phyloP scores from a whole-genome alignment of 2,888 invertebrate genomes.

The Archips xylosteana region DNA sequence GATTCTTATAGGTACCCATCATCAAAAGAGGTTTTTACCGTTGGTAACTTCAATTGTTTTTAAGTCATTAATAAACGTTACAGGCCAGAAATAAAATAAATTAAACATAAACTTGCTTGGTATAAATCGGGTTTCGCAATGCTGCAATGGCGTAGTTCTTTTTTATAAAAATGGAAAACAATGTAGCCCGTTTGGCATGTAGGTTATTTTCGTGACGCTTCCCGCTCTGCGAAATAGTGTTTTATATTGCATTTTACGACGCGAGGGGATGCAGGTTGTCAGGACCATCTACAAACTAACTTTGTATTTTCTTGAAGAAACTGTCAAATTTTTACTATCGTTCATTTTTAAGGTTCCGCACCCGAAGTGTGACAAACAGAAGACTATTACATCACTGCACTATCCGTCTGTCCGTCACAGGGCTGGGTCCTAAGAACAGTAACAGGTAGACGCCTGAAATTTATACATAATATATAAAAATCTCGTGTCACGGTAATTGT shows the following conservation, averaged over 20 bases:
- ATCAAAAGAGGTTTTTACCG: background rate
- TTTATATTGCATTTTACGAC: slow-evolving; percentile 20
- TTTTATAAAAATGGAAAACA: slow-evolving; percentile 10
- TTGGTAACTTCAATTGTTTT: background rate
- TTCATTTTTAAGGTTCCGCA: background rate
- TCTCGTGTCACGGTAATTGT: no score
- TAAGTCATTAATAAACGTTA: background rate
- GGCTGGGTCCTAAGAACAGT: no score
- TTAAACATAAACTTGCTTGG: slow-evolving; percentile 5
- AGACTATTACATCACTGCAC: no score
- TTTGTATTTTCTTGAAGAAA: background rate
- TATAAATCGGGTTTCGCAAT: slow-evolving; percentile 30
- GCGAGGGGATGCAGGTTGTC: slow-evolving; percentile 17
- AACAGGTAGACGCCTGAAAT: no score
- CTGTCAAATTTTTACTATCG: background rate
- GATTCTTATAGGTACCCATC: background rate
- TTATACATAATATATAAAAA: no score
- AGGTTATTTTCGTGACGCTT: slow-evolving; percentile 11
- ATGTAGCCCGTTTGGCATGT: slow-evolving; percentile 22
- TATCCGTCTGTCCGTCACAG: no score
- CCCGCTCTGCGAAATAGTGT: slow-evolving; percentile 13
- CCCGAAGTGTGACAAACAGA: background rate
- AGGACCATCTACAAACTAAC: background rate
- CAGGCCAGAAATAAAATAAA: background rate
- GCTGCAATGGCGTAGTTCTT: slow-evolving; percentile 26